Base-by-base conservation (phyloP, 2,113 vertebrate genomes). In the Marcusenius ussheri region DNA sequence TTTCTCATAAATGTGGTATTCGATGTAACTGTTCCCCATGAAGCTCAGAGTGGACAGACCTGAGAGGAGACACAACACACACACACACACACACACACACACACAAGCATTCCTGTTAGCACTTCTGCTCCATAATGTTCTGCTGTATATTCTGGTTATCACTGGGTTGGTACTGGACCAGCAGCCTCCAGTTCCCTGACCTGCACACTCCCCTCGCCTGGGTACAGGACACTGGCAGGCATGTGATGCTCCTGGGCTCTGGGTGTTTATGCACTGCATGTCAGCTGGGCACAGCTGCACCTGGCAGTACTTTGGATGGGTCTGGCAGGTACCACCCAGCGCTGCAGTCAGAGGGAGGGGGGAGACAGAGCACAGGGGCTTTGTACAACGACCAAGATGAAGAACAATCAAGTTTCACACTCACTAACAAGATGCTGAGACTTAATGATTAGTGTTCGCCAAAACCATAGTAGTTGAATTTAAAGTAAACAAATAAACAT, bases 11-110 rank as follows among this genome's bases (percentile, higher is more conserved):
- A 99, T 96, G 51, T 97, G 96, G 94, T 99, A 99, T 93, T 98
- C 99, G 92, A 99, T 98, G 94, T 99, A 99, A 92, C 98, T 98
- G 95, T 98, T 99, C 85, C 98, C 98, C 92, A 97, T 96, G 95
- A 99, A 99, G 92, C 98, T 99, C 90, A 99, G 95, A 77, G 98
- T 98, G 10, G 97, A 96, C 91, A 97, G 97, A 88, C 97, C 98
- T 99, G 91, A 91, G 94, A 70, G 17, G 94, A 70, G 51, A 53
- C 17, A 51, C 50, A 51, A 46, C 2, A 51, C 50, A 51, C 50
- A 89, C 53, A 89, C 35, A 87, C n/a, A 85, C 39, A 90, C 56
- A 50, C 17, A 31, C 47, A 45, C 19, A 42, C 39, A 42, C 39
- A 42, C 39, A 42, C 39, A 42, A 42, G 24, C 7, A 62, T 66